These are phyloP conservation scores for Acromyrmex echinatior DNA, from an alignment of 1,140 invertebrate species.

Conservation along the genomic window DNA sequence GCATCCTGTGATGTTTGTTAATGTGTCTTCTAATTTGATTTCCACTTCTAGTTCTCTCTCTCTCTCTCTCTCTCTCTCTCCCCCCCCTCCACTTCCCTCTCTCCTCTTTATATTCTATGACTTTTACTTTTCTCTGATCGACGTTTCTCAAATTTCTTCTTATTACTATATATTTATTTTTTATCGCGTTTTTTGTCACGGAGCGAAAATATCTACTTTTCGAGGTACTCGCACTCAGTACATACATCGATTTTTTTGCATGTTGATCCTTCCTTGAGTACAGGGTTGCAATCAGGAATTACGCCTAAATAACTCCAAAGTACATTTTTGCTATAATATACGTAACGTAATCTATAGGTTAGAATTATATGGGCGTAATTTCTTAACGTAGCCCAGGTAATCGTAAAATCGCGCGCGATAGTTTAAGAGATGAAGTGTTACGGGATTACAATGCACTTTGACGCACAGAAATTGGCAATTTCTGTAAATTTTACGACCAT, in stretches of 20 bases:
- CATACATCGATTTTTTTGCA: background rate
- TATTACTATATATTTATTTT: background rate
- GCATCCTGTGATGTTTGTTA: background rate
- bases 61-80: no score
- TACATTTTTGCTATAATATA: no score
- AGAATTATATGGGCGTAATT: no score
- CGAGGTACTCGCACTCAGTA: background rate
- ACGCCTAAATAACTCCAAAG: no score
- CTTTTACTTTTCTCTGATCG: background rate
- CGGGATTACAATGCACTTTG: background rate
- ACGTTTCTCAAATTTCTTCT: slow-evolving; percentile 5
- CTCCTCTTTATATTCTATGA: background rate
- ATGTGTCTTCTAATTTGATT: background rate
- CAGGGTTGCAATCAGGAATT: no score
- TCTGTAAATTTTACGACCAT: slow-evolving; percentile 24
- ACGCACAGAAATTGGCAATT: background rate
- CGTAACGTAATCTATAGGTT: no score
- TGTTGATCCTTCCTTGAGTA: slow-evolving; percentile 1
- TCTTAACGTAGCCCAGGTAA: background rate
- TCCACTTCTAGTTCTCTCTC: background rate
- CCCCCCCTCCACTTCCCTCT: no score
- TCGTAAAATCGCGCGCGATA: background rate
- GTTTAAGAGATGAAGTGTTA: background rate
- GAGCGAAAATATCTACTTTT: background rate
- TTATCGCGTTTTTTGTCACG: background rate